These are phyloP conservation scores for Arctia plantaginis DNA, from an alignment of 2,888 invertebrate genomes.

Conservation along the genomic window DNA sequence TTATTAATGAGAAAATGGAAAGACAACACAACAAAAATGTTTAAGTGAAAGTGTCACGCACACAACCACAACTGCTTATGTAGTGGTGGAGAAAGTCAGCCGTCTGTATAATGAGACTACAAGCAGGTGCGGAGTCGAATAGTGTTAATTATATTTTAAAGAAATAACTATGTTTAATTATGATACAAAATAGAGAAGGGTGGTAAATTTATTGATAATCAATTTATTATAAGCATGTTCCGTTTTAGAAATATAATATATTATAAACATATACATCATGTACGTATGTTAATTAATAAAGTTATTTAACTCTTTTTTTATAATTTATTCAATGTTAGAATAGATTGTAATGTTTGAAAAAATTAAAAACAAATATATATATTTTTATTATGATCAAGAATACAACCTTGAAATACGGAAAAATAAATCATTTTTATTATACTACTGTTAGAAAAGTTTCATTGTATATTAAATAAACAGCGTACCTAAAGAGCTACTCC, in stretches of 20 bases:
- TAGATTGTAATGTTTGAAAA: not conserved
- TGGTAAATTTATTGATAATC: not conserved
- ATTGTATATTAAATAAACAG: not conserved
- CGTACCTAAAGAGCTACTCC: conserved; percentile 53
- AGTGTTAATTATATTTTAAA: conserved; percentile 12
- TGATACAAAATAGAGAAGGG: no score
- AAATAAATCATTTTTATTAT: not conserved
- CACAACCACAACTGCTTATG: conserved; percentile 61
- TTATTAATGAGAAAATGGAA: conserved; percentile 57
- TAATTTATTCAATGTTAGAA: not conserved
- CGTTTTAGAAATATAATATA: not conserved
- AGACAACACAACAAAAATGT: conserved; percentile 71
- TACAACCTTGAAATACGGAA: not conserved
- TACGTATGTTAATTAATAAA: not conserved
- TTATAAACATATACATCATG: no score
- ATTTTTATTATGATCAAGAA: not conserved
- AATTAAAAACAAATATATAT: not conserved
- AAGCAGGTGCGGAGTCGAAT: conserved; percentile 56
- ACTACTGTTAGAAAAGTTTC: not conserved
- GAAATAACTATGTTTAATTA: not conserved
- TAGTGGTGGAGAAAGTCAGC: conserved; percentile 79
- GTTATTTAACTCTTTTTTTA: not conserved
- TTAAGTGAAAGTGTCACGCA: conserved; percentile 80
- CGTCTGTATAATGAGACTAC: conserved; percentile 55
- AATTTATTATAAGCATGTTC: not conserved